Evolutionary conservation across 2,797 vertebrate species (phyloP).

Genomic region (Eospalax fontanierii): DNA sequence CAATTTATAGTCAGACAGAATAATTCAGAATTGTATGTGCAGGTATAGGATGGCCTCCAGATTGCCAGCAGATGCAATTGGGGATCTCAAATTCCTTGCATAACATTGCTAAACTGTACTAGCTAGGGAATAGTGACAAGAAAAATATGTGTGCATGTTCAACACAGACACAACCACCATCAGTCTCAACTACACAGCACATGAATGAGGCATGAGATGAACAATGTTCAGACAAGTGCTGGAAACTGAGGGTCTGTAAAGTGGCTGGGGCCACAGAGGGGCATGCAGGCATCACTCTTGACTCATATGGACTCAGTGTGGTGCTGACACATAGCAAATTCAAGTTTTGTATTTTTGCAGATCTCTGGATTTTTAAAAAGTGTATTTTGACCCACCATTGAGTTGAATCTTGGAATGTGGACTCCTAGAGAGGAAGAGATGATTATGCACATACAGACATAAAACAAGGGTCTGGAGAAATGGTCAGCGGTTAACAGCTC

Average conservation of each 20-base stretch:
- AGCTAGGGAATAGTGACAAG: neutral
- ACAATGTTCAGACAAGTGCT: neutral
- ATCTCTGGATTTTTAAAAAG: neutral
- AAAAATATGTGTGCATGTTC: neutral
- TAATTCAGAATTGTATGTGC: neutral
- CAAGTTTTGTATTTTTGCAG: neutral
- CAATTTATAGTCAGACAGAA: neutral
- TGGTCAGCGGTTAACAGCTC: no score
- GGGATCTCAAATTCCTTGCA: neutral
- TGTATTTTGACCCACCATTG: neutral
- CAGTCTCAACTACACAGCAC: neutral
- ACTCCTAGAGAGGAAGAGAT: neutral
- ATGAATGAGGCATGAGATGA: neutral
- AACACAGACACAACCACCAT: neutral
- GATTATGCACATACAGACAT: no score
- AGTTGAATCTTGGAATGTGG: neutral
- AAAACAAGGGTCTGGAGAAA: no score
- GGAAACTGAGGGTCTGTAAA: neutral
- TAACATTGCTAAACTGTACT: neutral
- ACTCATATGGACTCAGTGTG: neutral
- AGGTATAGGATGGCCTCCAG: neutral
- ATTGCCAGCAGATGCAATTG: neutral
- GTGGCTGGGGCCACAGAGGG: no score
- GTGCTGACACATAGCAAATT: neutral
- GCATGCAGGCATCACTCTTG: fast-evolving